These are phyloP conservation scores for Limanda limanda DNA, from an alignment of 2,113 vertebrate species.

Conservation along the genomic window DNA sequence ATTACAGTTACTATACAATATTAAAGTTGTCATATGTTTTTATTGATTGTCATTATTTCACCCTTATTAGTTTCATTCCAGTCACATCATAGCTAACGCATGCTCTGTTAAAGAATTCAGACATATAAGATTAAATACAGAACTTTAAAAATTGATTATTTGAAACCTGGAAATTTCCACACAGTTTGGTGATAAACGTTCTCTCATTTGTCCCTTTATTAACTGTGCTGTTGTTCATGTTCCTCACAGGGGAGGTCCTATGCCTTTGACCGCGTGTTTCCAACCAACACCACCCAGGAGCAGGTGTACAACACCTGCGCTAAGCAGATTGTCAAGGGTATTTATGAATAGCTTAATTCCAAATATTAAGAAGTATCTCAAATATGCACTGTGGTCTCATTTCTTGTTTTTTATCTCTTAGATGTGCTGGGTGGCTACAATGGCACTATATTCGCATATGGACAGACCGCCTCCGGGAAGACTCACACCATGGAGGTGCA, in stretches of 20 bases:
- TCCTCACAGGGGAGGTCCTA: constrained; percentile 87
- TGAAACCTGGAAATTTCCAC: not conserved
- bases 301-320: constrained; percentile 96
- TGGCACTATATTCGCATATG: constrained; percentile 95
- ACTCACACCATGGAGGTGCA: constrained; percentile 96
- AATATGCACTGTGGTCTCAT: not conserved
- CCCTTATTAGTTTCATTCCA: too few relatives aligned
- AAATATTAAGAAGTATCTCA: not conserved
- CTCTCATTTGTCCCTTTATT: not conserved
- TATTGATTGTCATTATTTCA: too few relatives aligned
- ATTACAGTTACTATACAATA: not conserved
- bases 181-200: too few relatives aligned
- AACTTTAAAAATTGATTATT: not conserved
- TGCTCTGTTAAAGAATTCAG: not conserved
- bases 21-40: not conserved
- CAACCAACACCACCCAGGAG: constrained; percentile 95
- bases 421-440: constrained; percentile 94
- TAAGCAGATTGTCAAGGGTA: constrained; percentile 96
- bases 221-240: not conserved
- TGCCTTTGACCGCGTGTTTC: constrained; percentile 91
- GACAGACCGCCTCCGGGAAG: constrained; percentile 95
- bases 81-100: too few relatives aligned
- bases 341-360: not conserved
- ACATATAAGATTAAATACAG: not conserved
- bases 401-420: constrained; percentile 42